Evolutionary conservation across 2,888 invertebrate genomes (phyloP), one percentile per base, ranked within the genome.

Genomic region (Parthenolecanium corni): DNA sequence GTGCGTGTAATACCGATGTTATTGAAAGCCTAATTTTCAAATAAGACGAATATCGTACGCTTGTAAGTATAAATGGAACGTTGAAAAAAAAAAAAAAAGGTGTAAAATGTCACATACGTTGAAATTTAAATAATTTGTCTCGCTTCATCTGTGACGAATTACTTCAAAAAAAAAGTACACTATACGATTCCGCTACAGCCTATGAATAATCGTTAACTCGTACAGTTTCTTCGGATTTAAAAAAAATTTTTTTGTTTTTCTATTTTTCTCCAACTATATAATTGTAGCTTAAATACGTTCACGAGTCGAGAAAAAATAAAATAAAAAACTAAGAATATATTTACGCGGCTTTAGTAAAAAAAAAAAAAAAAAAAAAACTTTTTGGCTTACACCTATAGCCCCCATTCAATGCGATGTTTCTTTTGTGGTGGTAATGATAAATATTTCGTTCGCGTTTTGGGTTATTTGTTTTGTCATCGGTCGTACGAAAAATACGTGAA

Each of bases 71-170:
- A 42, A 42, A 42, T 9, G 14, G 14, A 16, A 16, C 3, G 44
- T 42, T 4, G 44, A 42, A 42, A 42, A 42, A 42, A 16, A 18
- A 16, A 42, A 31, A 31, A 31, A 31, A 31, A 31, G 9, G 5
- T 31, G 31, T 31, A 31, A 31, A 31, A 42, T 14, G 44, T 42
- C 44, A 42, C 44, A 56, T 42, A 56, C 56, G 56, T 42, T 31
- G 24, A 56, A 56, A 58, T 58, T 58, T 58, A 49, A 58, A 58
- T 58, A 58, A 58, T 58, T 58, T 58, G 58, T 58, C 58, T 36
- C 58, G 58, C 58, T 31, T 49, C 46, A 47, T 36, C 46, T 47
- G 49, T 58, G 47, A 49, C 58, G 58, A 58, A 58, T 58, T 44
- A 36, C 31, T 49, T 38, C 31, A 20, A 21, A 58, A 58, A 49